Percentiles rank a stretch among this genome's conserved stretches.
Evolutionary conservation across 2,113 vertebrate genomes (phyloP).

Genomic region (Edolisoma coerulescens): DNA sequence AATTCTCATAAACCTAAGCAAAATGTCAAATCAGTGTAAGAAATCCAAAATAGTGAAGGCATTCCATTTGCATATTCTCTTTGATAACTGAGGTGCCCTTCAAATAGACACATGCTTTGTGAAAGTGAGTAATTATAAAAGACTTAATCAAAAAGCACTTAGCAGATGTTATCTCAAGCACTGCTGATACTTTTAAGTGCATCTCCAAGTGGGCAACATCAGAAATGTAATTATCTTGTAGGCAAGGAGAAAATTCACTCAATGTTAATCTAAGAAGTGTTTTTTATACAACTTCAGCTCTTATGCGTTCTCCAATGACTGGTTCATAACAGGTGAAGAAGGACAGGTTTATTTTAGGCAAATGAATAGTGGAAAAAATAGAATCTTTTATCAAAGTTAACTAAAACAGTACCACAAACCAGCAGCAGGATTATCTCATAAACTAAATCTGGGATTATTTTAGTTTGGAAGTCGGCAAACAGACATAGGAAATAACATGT

Average conservation of each 20-base stretch:
- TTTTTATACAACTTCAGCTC: not conserved
- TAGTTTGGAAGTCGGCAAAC: not conserved
- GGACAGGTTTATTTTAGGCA: not conserved
- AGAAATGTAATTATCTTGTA: constrained; percentile 18
- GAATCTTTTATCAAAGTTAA: not conserved
- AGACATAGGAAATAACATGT: not conserved
- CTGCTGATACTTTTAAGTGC: constrained; percentile 21
- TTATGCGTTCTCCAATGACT: not conserved
- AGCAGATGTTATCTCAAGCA: constrained; percentile 41
- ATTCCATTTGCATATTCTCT: not conserved
- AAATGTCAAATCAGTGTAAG: not conserved
- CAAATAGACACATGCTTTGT: constrained; percentile 6
- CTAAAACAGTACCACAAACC: not conserved
- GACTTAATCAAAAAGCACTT: constrained; percentile 57
- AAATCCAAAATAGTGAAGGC: not conserved
- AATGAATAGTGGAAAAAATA: not conserved
- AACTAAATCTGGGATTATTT: not conserved
- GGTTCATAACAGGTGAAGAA: not conserved
- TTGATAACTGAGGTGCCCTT: constrained; percentile 31
- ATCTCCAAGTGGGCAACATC: constrained; percentile 35
- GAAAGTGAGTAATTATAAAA: constrained; percentile 49
- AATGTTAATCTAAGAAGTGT: not conserved
- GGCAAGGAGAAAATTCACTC: constrained; percentile 11
- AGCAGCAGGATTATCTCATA: not conserved
- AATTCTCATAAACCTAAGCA: not conserved